Conservation (phyloP, 2,797 vertebrate species). For the Xiphophorus birchmanni region DNA sequence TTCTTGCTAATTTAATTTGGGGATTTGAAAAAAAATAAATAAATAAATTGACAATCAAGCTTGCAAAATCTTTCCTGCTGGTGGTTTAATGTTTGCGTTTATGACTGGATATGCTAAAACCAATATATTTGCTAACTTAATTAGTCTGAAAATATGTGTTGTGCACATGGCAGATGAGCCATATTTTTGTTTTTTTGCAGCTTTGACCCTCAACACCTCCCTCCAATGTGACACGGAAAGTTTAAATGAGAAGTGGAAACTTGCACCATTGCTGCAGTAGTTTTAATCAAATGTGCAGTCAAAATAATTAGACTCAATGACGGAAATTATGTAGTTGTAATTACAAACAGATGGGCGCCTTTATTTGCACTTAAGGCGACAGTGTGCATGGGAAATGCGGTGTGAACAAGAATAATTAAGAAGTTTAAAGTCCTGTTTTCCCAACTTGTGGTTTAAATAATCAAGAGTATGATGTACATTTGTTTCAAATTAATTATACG, state of each 20-base stretch:
- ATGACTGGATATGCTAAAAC: conserved; percentile 82
- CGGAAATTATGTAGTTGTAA: conserved; percentile 99
- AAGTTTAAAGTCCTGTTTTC: conserved; percentile 91
- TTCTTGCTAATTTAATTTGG: conserved; percentile 93
- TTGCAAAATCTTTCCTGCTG: conserved; percentile 84
- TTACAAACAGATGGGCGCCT: conserved; percentile 99
- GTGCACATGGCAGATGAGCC: neutral
- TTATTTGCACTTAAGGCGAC: conserved; percentile 99
- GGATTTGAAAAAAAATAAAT: conserved; percentile 92
- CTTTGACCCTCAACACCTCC: conserved; percentile 31
- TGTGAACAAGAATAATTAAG: conserved; percentile 99
- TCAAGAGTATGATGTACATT: conserved; percentile 95
- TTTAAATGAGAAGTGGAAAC: conserved; percentile 45
- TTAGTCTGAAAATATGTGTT: conserved; percentile 3
- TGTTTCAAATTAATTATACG: conserved; percentile 96
- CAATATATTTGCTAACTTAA: conserved; percentile 69
- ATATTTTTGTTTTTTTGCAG: conserved; percentile 23
- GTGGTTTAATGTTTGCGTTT: conserved; percentile 90
- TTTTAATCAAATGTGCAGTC: conserved; percentile 99
- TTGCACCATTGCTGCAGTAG: conserved; percentile 80
- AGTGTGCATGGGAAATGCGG: conserved; percentile 96
- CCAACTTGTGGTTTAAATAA: conserved; percentile 91
- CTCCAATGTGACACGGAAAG: conserved; percentile 32
- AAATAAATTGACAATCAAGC: conserved; percentile 82
- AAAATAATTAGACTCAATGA: conserved; percentile 98